Evolutionary conservation across 2,888 invertebrate species (phyloP), one percentile per base, ranked within the genome.

Genomic region (Drosophila bunnanda): DNA sequence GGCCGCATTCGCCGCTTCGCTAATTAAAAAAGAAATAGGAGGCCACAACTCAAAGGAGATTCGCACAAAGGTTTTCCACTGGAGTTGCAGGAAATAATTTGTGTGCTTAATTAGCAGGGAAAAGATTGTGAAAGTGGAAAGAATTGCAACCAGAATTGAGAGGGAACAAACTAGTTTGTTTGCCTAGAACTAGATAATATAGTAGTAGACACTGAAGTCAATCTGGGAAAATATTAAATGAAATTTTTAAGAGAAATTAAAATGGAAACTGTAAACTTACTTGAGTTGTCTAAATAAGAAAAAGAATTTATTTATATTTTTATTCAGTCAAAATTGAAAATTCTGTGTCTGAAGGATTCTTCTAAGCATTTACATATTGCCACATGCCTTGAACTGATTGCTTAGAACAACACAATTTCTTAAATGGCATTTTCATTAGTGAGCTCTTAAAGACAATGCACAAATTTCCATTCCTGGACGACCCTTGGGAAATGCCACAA

Each of bases 1-100:
- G 65, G 48, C 25, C 30, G 53, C 56, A 9, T 55, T 64, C 43
- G 43, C 20, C 41, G 54, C 55, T 66, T 32, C 57, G 66, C 77
- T 81, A 79, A 83, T 83, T 87, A 83, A 79, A 69, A 77, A 71
- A 60, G 60, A 76, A 77, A 48, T 48, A 20, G 43, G n/a, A 39
- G 38, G 3, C 25, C 44, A 17, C 36, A 25, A 20, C 62, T 53
- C 62, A 56, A 61, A 70, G 72, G 28, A 52, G 39, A 56, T 20
- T 32, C 25, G 22, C 46, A 64, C 57, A 76, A 78, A 64, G 77
- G 64, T 20, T 41, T 60, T 39, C 36, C 39, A 41, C 64, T 12
- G 64, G 34, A 64, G 64, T 50, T 70, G 78, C 58, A 70, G 75
- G 54, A 65, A 75, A 72, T 77, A 75, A 69, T 79, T 75, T 80